A percentile compares a stretch with the other conserved stretches of the same genome.
These are phyloP conservation scores for Naja naja DNA, from an alignment of 2,113 vertebrate genomes.

Conservation along the genomic window DNA sequence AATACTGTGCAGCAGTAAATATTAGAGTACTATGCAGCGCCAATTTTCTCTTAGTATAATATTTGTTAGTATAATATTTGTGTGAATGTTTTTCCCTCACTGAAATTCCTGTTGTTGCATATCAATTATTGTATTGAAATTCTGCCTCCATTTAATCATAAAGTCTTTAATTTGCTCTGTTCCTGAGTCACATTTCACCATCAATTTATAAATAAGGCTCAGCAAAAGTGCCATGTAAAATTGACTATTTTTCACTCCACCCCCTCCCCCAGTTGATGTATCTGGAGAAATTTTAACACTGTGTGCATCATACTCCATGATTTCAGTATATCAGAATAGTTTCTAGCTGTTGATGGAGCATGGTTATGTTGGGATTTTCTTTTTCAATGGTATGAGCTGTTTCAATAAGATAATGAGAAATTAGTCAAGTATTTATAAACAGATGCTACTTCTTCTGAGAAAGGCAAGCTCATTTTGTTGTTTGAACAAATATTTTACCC, in stretches of 20 bases:
- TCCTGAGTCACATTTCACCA: not conserved
- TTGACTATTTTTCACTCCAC: not conserved
- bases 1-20: not conserved
- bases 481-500: slow-evolving; percentile 55
- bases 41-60: not conserved
- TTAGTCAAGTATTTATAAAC: slow-evolving; percentile 59
- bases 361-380: not conserved
- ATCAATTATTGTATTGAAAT: not conserved
- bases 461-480: slow-evolving; percentile 46
- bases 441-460: slow-evolving; percentile 59
- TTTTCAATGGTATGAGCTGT: slow-evolving; percentile 49
- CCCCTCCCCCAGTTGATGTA: slow-evolving; percentile 31
- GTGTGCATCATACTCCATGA: slow-evolving; percentile 13
- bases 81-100: not conserved
- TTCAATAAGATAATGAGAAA: slow-evolving; percentile 61
- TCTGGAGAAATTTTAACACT: slow-evolving; percentile 3
- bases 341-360: slow-evolving; percentile 43
- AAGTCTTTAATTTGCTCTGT: not conserved
- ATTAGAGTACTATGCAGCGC: no score
- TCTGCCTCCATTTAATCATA: not conserved
- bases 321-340: slow-evolving; percentile 53
- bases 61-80: not conserved
- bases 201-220: not conserved
- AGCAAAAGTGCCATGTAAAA: not conserved
- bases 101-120: not conserved